Percentiles rank a stretch among this genome's conserved stretches.
phyloP scores from a whole-genome alignment of 2,888 invertebrate species.

The Ypsolopha scabrella region DNA sequence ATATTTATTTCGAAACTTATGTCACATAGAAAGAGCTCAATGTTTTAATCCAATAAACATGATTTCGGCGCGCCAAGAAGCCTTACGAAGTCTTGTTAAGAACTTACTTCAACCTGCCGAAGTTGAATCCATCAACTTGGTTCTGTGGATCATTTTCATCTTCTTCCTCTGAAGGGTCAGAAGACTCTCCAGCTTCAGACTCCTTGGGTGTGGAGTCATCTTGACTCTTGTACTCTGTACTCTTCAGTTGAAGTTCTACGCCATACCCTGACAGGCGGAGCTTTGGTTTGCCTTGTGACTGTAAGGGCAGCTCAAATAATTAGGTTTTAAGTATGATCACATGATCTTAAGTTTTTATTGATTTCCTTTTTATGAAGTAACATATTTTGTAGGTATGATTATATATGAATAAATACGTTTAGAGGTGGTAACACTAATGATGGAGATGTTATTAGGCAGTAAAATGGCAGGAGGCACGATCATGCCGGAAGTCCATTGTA shows the following conservation, averaged over 20 bases:
- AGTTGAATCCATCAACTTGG: slow-evolving; percentile 89
- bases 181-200: slow-evolving; percentile 53
- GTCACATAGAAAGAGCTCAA: too few relatives aligned
- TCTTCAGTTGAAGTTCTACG: slow-evolving; percentile 97
- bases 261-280: slow-evolving; percentile 96
- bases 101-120: slow-evolving; percentile 83
- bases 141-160: slow-evolving; percentile 75
- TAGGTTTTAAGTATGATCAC: too few relatives aligned
- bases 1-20: neutral
- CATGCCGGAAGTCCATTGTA: too few relatives aligned
- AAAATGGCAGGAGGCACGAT: too few relatives aligned
- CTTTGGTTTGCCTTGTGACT: slow-evolving; percentile 52
- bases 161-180: slow-evolving; percentile 55
- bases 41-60: neutral
- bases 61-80: too few relatives aligned
- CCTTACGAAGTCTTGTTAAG: neutral
- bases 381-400: neutral
- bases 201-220: slow-evolving; percentile 87
- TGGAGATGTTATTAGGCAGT: neutral
- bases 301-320: neutral
- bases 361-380: neutral
- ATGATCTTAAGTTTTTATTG: slow-evolving; percentile 1
- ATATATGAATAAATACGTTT: neutral
- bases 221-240: slow-evolving; percentile 99
- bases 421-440: neutral